Evolutionary conservation across 2,797 vertebrate genomes (phyloP), one percentile per base, ranked within the genome.

Genomic region (Karalla daura): DNA sequence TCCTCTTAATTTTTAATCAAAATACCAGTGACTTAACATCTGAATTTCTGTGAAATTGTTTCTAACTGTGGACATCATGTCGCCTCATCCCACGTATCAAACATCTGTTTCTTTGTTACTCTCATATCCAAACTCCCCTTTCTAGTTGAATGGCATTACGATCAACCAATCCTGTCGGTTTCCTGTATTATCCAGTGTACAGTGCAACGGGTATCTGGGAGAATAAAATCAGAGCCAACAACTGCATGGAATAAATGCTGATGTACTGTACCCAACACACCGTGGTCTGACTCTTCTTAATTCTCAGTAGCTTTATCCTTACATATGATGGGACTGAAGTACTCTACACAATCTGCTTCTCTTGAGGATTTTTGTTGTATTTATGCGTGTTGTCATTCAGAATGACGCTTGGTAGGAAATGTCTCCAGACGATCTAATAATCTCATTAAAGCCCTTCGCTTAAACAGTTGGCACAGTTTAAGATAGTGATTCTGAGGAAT

Each of bases 211-310:
- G 91, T 94, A 91, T 92, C 91, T 92, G 92, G 94, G 92, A 85
- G 87, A 96, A 95, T 92, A 81, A 92, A 95, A 95, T 95, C 93
- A 94, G 93, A 95, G 94, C 94, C 95, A 95, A 95, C 92, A 92
- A 91, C 94, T 94, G 95, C 96, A 96, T 97, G 96, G 94, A 96
- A 97, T 98, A 96, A 98, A 96, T 94, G 94, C 96, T 96, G 95
- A 94, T 94, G 94, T 94, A 95, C 93, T 94, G 95, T 94, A 95
- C 83, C 49, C 74, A 90, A 86, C 62, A 47, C 43, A 43, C 25
- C 32, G 30, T 41, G 2, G 23, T 58, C 63, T 35, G 30, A 70
- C 58, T 83, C 51, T 33, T 88, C 21, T 77, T 24, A 30, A 15
- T 32, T 28, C 20, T 44, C 10, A 27, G 46, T 15, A 5, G 9